Conservation (phyloP, 2,113 vertebrate species). For the Sciurus niger region DNA sequence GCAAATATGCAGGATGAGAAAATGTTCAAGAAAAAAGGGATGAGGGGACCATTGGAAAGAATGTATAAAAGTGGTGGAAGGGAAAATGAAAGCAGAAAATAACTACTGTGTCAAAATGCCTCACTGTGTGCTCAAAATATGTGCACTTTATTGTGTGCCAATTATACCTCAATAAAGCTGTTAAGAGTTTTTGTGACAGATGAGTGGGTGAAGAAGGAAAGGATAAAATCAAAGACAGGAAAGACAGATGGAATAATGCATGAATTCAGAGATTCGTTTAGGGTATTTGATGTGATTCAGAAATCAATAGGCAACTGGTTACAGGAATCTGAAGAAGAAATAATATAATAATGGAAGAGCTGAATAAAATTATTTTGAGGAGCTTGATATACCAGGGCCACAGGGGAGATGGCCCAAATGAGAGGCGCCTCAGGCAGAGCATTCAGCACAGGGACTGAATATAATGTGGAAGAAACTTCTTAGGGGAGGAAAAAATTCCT, state of each 20-base stretch:
- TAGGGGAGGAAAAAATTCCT: background rate
- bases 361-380: background rate
- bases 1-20: background rate
- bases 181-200: background rate
- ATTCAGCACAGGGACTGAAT: background rate
- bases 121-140: background rate
- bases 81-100: background rate
- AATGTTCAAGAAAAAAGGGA: background rate
- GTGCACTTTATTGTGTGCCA: fast-evolving
- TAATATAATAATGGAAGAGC: background rate
- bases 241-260: background rate
- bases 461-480: background rate
- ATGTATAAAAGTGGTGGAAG: background rate
- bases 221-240: background rate
- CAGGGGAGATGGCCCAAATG: background rate
- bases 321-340: background rate
- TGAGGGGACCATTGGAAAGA: background rate
- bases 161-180: background rate
- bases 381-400: background rate
- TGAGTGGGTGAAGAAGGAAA: background rate
- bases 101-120: background rate
- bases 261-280: background rate
- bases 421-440: background rate
- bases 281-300: background rate
- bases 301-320: background rate